Conservation (phyloP, 2,888 invertebrate genomes). For the Drosophila suboccidentalis region DNA sequence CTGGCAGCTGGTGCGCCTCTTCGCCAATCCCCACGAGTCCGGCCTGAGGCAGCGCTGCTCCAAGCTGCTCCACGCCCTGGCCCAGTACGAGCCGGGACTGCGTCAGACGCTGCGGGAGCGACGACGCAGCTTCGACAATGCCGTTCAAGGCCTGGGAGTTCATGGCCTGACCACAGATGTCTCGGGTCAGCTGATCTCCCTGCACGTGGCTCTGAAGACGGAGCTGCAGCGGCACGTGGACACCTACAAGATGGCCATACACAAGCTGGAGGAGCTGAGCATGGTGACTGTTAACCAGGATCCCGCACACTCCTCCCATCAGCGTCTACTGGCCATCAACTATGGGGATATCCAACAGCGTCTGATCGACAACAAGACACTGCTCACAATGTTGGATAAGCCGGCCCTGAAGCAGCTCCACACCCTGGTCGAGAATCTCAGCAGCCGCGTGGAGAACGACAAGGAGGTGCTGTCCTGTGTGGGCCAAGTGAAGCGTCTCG, state of each 20-base stretch:
- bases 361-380: slow-evolving; percentile 95
- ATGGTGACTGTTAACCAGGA: slow-evolving; percentile 88
- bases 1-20: slow-evolving; percentile 94
- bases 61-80: slow-evolving; percentile 88
- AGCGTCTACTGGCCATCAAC: slow-evolving; percentile 93
- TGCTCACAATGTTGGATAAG: slow-evolving; percentile 94
- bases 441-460: slow-evolving; percentile 94
- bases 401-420: slow-evolving; percentile 92
- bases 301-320: slow-evolving; percentile 95
- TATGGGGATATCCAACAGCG: slow-evolving; percentile 95
- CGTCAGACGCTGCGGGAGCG: slow-evolving; percentile 89
- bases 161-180: slow-evolving; percentile 92
- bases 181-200: slow-evolving; percentile 89
- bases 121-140: slow-evolving; percentile 92
- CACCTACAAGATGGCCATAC: slow-evolving; percentile 94
- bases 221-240: slow-evolving; percentile 94
- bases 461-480: slow-evolving; percentile 93
- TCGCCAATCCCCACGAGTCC: slow-evolving; percentile 87
- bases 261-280: slow-evolving; percentile 92
- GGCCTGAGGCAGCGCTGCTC: slow-evolving; percentile 88
- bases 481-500: slow-evolving; percentile 89
- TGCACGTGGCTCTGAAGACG: slow-evolving; percentile 93
- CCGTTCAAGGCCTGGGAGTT: slow-evolving; percentile 94
- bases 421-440: slow-evolving; percentile 89
- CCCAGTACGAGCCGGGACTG: slow-evolving; percentile 89